Evolutionary conservation across 1,140 invertebrate species (phyloP).

Genomic region (Diachasmimorpha longicaudata): DNA sequence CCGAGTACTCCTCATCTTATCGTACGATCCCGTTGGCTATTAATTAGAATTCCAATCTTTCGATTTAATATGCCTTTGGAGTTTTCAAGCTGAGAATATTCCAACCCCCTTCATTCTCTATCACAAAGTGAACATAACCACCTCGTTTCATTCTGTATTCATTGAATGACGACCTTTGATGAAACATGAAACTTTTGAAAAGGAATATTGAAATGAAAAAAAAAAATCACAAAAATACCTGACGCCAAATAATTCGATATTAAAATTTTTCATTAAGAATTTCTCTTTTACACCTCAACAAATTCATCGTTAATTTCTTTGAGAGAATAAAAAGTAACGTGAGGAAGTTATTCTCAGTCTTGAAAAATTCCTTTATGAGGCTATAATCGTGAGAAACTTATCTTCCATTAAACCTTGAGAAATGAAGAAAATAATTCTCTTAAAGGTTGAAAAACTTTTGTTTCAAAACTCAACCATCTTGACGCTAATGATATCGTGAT

Average conservation of each 20-base stretch:
- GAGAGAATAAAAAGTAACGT: background rate
- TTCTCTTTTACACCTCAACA: background rate
- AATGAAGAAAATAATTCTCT: background rate
- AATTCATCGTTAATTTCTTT: background rate
- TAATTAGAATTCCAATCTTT: constrained; percentile 50
- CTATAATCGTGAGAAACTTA: background rate
- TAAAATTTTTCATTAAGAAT: too few species aligned
- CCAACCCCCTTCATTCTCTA: background rate
- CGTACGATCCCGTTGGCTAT: constrained; percentile 38
- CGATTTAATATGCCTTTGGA: constrained; percentile 36
- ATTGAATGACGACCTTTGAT: background rate
- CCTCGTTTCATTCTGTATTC: background rate
- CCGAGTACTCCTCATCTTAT: constrained; percentile 5
- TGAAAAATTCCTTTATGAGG: background rate
- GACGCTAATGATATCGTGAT: background rate
- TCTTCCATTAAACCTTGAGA: background rate
- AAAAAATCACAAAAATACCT: too few species aligned
- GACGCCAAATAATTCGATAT: too few species aligned
- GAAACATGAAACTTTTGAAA: background rate
- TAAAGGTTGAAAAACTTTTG: background rate
- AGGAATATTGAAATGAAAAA: background rate
- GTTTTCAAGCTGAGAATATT: background rate
- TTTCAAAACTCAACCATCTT: background rate
- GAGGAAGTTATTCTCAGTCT: background rate
- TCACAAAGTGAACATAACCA: background rate